phyloP scores from a whole-genome alignment of 1,140 invertebrate species.

The Pogonomyrmex barbatus region DNA sequence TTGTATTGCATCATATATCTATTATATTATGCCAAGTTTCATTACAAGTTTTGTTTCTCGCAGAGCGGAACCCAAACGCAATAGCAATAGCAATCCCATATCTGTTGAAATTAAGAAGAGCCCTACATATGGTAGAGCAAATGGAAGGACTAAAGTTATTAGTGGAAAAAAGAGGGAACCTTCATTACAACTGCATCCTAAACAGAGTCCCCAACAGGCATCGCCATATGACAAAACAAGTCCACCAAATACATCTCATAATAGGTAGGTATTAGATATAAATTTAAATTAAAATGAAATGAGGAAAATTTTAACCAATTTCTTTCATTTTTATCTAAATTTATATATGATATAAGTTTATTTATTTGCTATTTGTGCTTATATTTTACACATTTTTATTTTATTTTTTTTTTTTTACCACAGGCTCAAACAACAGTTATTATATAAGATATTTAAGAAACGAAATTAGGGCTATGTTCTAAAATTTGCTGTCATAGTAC shows the following conservation, averaged over 20 bases:
- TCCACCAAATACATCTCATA: conserved; percentile 82
- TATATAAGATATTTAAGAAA: no score
- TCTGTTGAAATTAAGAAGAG: conserved; percentile 83
- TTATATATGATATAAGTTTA: neutral
- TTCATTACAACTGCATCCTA: conserved; percentile 83
- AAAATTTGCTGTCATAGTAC: no score
- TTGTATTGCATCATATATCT: neutral
- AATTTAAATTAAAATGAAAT: neutral
- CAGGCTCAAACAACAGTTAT: no score
- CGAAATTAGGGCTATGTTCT: no score
- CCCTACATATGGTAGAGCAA: conserved; percentile 87
- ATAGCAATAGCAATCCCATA: conserved; percentile 76
- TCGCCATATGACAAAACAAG: conserved; percentile 86
- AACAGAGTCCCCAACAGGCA: conserved; percentile 85
- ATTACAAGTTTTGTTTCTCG: conserved; percentile 30
- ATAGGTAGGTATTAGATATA: conserved; percentile 79
- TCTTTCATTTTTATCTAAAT: neutral
- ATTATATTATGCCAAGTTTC: neutral
- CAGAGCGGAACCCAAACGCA: conserved; percentile 79
- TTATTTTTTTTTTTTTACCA: no score
- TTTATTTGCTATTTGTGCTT: no score
- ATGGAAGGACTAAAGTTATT: conserved; percentile 88
- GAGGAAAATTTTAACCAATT: neutral
- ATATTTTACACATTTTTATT: no score
- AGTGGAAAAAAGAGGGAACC: conserved; percentile 87